Base-by-base conservation (phyloP, 2,888 invertebrate species). In the Busseola fusca region DNA sequence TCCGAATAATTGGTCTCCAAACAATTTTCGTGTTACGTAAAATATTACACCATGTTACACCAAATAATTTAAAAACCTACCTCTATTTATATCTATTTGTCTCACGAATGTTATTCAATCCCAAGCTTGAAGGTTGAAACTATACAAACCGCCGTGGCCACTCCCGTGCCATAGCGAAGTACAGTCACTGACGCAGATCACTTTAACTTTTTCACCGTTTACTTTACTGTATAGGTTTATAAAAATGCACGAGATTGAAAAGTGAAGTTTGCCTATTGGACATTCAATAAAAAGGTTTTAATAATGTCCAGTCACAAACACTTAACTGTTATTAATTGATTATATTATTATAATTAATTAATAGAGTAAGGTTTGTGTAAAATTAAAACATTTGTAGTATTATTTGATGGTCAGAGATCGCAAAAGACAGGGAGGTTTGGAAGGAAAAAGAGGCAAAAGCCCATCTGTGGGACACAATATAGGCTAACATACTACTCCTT, bases 71-170 rank as follows among this genome's bases (percentile, higher is more conserved):
- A 40, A 37, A 25, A 72, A 58, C 27, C 27, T 18, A 12, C 37
- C 45, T 45, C 37, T 58, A 54, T 69, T 48, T 57, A 76, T 62
- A 63, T 48, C 14, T 30, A 50, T 67, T 64, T 72, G 64, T 72
- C 50, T 57, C 64, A 45, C 60, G 64, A 66, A 73, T 78, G 68
- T 68, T 74, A 72, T 68, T 78, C 30, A 78, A 68, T 70, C 59
- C 59, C 1, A 30, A 25, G 30, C 37, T n/a, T 52, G 56, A 79
- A 78, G 66, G 75, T 59, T 64, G 52, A 18, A 45, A 30, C 30
- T 57, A 37, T 27, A 56, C 40, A 16, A n/a, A 14, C 57, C 57
- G 40, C 52, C 64, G 14, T 45, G 40, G 34, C 76, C 76, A 37
- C 80, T 62, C 76, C 80, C 54, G 18, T 3, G 16, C 45, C 7